A percentile compares a stretch with the other conserved stretches of the same genome.
These are phyloP conservation scores for Aplysia californica DNA, from an alignment of 1,140 invertebrate genomes.

Conservation along the genomic window DNA sequence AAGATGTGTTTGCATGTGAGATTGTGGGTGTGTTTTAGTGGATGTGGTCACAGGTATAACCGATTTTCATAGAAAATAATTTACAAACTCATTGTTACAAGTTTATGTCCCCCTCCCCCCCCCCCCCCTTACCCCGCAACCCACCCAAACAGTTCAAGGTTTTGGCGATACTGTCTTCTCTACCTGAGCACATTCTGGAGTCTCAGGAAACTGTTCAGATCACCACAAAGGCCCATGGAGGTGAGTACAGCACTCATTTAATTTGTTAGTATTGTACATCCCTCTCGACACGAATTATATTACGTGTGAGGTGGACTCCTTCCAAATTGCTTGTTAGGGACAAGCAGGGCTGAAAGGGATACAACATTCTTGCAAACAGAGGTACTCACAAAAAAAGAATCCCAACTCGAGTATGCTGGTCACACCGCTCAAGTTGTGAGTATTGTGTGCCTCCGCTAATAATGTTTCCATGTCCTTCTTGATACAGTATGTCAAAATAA, in stretches of 20 bases:
- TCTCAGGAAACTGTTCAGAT: slow-evolving; percentile 85
- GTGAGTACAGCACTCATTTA: too few species aligned
- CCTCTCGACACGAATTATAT: slow-evolving; percentile 70
- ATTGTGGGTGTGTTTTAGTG: background rate
- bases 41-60: background rate
- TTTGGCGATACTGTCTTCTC: slow-evolving; percentile 74
- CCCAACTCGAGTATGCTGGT: too few species aligned
- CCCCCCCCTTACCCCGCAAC: too few species aligned
- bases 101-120: background rate
- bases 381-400: too few species aligned
- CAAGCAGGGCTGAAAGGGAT: background rate
- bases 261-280: slow-evolving; percentile 41
- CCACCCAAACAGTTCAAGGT: slow-evolving; percentile 90
- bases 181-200: slow-evolving; percentile 78
- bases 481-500: too few species aligned
- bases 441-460: too few species aligned
- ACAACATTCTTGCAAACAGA: background rate
- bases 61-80: background rate
- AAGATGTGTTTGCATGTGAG: too few species aligned
- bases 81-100: background rate
- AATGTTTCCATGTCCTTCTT: too few species aligned
- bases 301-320: slow-evolving; percentile 80
- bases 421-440: too few species aligned
- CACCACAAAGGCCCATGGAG: slow-evolving; percentile 74
- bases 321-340: slow-evolving; percentile 66